Percentiles rank a stretch among this genome's conserved stretches.
Evolutionary conservation across 30 jellyfish, hydroid and myxozoan genomes (phyloP).

Genomic region (Nemopilema nomurai): DNA sequence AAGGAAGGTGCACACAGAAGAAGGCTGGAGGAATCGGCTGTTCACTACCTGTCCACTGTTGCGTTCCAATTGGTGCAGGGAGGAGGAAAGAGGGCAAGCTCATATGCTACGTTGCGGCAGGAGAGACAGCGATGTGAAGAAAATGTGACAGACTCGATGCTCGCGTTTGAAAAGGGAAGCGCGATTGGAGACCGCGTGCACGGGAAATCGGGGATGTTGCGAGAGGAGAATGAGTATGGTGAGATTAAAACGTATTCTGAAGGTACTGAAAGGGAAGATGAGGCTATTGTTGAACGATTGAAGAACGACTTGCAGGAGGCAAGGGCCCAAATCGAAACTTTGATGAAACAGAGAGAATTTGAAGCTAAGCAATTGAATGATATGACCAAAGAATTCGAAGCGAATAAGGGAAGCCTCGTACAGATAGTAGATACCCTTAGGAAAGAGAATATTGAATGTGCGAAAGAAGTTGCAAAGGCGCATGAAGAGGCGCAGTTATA

Average conservation of each 20-base stretch:
- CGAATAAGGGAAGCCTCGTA: constrained; percentile 6
- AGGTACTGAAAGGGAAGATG: constrained; percentile 1
- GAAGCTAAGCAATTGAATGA: constrained; percentile 28
- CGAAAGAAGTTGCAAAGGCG: too few relatives aligned
- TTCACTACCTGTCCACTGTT: not conserved
- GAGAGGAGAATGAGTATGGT: not conserved
- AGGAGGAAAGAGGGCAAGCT: not conserved
- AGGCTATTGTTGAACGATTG: not conserved
- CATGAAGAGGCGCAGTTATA: not conserved
- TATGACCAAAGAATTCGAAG: constrained; percentile 15
- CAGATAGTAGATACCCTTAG: not conserved
- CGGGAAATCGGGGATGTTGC: not conserved
- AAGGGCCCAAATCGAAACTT: not conserved
- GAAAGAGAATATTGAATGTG: not conserved
- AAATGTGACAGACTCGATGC: not conserved
- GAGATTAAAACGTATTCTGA: not conserved
- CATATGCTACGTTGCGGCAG: not conserved
- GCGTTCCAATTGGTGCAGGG: not conserved
- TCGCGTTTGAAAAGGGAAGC: not conserved
- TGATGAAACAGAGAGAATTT: constrained; percentile 4
- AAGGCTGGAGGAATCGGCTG: not conserved
- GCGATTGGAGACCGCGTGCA: not conserved
- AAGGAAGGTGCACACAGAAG: not conserved
- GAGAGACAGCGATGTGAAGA: not conserved
- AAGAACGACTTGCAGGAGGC: constrained; percentile 24